Evolutionary conservation across 2,888 invertebrate genomes (phyloP), one percentile per base, ranked within the genome.

Genomic region (Microplitis deprimator): DNA sequence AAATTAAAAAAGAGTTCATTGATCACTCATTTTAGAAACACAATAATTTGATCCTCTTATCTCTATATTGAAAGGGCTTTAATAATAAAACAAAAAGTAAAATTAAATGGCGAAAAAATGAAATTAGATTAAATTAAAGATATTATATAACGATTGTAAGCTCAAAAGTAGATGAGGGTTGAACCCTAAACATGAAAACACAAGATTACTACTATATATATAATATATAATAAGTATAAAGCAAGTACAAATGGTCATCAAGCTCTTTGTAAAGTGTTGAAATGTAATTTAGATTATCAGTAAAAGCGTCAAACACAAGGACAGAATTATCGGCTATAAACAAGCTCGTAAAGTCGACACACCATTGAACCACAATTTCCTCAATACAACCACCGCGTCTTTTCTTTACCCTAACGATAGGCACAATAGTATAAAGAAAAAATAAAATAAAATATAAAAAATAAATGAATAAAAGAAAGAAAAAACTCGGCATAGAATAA

Each of bases 231-330:
- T 40, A n/a, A 60, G 17, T 68, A 39, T 68, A 20, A 20, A n/a
- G 60, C 40, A n/a, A 76, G 77, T 77, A 76, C 74, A 73, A 76
- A 81, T 73, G 50, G 10, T 13, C 8, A 13, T 13, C 10, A 50
- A 50, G 8, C 50, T 50, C 50, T 50, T 50, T 50, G 50, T 50
- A 50, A 50, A 50, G 50, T 50, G 50, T 50, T 50, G 50, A 50
- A 50, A 50, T 50, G 81, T 80, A 82, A 82, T 80, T 82, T 82
- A 81, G 81, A 82, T 82, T 82, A 82, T 81, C 79, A 80, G 79
- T 68, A 77, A 64, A 71, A 75, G 69, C 68, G 62, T 65, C 76
- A 75, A 73, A 77, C 77, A 76, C 65, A 81, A 77, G 75, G 75
- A 76, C 73, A 72, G 41, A 64, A 79, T 80, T 81, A 79, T 38